These are phyloP conservation scores for Monodelphis domestica DNA, from an alignment of 2,797 vertebrate species.

Conservation along the genomic window DNA sequence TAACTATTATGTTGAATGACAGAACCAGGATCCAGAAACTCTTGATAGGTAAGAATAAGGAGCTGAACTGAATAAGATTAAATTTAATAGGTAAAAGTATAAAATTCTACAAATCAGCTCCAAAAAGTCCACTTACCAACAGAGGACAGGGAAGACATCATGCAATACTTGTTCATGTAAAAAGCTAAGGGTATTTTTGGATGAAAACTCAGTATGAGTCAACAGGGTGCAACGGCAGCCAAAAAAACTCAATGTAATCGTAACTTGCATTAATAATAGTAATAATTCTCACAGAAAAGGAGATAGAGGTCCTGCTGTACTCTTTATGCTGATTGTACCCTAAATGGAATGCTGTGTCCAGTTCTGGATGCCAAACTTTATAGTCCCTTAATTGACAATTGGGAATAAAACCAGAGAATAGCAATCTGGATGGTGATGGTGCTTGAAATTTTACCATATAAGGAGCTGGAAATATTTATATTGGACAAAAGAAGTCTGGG, in stretches of 20 bases:
- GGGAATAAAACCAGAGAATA: not conserved
- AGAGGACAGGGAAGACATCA: not conserved
- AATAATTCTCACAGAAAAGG: not conserved
- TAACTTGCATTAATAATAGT: not conserved
- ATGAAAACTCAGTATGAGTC: not conserved
- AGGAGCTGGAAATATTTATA: not conserved
- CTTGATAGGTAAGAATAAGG: not conserved
- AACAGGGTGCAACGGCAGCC: not conserved
- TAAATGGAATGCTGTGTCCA: not conserved
- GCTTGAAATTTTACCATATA: not conserved
- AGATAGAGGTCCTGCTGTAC: not conserved
- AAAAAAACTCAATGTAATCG: not conserved
- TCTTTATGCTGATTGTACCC: not conserved
- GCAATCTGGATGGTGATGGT: not conserved
- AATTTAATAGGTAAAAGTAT: not conserved
- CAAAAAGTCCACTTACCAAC: not conserved
- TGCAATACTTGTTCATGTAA: not conserved
- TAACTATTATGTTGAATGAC: not conserved
- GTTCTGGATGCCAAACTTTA: not conserved
- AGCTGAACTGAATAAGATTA: not conserved
- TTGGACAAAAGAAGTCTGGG: not conserved
- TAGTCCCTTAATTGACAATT: not conserved
- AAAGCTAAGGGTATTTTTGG: not conserved
- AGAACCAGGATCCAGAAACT: not conserved
- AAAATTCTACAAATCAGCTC: not conserved